Conservation (phyloP, 2,113 vertebrate genomes). For the Orthonyx spaldingii region DNA sequence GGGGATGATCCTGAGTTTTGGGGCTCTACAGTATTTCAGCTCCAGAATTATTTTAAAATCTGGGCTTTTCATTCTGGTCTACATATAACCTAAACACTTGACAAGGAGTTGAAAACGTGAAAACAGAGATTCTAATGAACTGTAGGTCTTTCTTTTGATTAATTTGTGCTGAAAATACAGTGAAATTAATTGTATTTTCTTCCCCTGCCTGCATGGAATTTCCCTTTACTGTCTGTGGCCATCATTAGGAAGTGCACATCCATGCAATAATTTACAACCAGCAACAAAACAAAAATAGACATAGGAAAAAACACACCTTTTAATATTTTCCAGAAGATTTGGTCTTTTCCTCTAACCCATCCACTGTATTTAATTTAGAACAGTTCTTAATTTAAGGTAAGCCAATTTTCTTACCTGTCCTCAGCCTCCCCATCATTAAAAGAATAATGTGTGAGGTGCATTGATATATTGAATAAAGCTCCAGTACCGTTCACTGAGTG, state of each 20-base stretch:
- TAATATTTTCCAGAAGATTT: neutral
- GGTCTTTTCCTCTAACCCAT: neutral
- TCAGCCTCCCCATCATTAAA: neutral
- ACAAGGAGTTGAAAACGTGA: neutral
- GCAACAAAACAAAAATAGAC: conserved; percentile 11
- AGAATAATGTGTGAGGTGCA: neutral
- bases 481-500: neutral
- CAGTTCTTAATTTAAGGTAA: neutral
- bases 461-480: neutral
- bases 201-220: conserved; percentile 51
- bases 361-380: neutral
- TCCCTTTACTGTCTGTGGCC: conserved; percentile 32
- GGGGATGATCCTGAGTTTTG: neutral
- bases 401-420: conserved; percentile 4
- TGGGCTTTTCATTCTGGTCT: neutral
- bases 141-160: conserved; percentile 1
- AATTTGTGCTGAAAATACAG: conserved; percentile 6
- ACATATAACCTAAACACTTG: neutral
- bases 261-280: conserved; percentile 51
- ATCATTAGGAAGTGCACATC: conserved; percentile 49
- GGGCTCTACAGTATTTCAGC: neutral
- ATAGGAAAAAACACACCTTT: neutral
- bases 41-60: neutral
- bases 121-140: conserved; percentile 18
- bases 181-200: conserved; percentile 50